phyloP scores from a whole-genome alignment of 2,888 invertebrate species.

The Gryllus longicercus region DNA sequence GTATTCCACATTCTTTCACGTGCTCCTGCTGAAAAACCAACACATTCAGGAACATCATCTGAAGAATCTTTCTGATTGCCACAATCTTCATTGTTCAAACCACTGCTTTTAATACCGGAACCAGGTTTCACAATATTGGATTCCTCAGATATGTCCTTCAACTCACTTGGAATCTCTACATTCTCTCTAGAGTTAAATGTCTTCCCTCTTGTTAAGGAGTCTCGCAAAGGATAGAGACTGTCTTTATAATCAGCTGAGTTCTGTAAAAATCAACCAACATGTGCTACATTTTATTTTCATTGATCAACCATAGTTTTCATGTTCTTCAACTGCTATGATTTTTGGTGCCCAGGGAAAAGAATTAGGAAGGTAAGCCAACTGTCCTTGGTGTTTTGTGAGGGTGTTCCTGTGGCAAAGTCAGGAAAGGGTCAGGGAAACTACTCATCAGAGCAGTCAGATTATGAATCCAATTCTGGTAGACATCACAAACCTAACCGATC shows the following conservation, averaged over 20 bases:
- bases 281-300: too few relatives aligned
- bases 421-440: too few relatives aligned
- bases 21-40: not conserved
- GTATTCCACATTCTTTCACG: not conserved
- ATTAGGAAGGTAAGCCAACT: too few relatives aligned
- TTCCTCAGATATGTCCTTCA: not conserved
- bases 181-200: not conserved
- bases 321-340: too few relatives aligned
- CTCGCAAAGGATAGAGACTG: slow-evolving; percentile 33
- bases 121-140: not conserved
- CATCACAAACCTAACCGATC: too few relatives aligned
- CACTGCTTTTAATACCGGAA: not conserved
- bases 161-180: not conserved
- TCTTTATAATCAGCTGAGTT: slow-evolving; percentile 28
- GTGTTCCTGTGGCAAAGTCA: too few relatives aligned
- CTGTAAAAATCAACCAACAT: not conserved
- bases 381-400: too few relatives aligned
- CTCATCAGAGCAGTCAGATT: too few relatives aligned
- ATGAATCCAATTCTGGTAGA: too few relatives aligned
- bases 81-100: not conserved
- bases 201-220: slow-evolving; percentile 25
- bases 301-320: too few relatives aligned
- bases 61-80: not conserved
- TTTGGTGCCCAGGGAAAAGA: too few relatives aligned
- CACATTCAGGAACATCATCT: not conserved